Conservation (phyloP, 1,140 invertebrate species). For the Macrotrachela quadricornifera region DNA sequence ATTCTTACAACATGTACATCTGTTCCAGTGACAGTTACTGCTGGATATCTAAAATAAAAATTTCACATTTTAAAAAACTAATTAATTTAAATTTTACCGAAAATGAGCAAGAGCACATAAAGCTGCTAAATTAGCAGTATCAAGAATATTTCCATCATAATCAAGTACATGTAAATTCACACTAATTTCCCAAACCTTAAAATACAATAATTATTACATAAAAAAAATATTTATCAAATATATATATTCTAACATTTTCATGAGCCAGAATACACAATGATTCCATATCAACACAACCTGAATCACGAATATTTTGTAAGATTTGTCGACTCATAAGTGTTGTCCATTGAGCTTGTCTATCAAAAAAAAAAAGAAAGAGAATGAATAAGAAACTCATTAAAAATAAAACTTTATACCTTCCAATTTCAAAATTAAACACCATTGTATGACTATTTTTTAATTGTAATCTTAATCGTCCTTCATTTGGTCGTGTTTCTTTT, state of each 20-base stretch:
- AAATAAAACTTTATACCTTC: conserved; percentile 25
- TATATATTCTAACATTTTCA: conserved; percentile 43
- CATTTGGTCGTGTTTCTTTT: conserved; percentile 56
- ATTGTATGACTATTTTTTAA: conserved; percentile 57
- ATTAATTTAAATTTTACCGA: no score
- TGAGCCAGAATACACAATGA: conserved; percentile 72
- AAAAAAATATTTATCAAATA: no score
- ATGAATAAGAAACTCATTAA: not conserved
- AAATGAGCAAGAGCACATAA: conserved; percentile 66
- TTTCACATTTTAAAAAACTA: no score
- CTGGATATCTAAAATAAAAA: conserved; percentile 42
- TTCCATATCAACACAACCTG: conserved; percentile 64
- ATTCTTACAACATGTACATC: conserved; percentile 37
- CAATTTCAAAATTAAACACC: conserved; percentile 55
- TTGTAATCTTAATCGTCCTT: conserved; percentile 64
- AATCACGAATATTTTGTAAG: conserved; percentile 64
- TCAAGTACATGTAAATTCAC: conserved; percentile 72
- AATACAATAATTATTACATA: no score
- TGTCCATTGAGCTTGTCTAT: conserved; percentile 31
- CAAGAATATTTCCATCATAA: conserved; percentile 73
- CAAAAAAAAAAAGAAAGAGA: not conserved
- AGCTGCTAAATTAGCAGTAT: conserved; percentile 67
- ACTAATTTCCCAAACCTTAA: conserved; percentile 53
- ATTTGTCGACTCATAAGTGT: conserved; percentile 58
- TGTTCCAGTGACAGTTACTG: conserved; percentile 59